Conservation (phyloP, 2,797 vertebrate species). For the Cottoperca gobio region DNA sequence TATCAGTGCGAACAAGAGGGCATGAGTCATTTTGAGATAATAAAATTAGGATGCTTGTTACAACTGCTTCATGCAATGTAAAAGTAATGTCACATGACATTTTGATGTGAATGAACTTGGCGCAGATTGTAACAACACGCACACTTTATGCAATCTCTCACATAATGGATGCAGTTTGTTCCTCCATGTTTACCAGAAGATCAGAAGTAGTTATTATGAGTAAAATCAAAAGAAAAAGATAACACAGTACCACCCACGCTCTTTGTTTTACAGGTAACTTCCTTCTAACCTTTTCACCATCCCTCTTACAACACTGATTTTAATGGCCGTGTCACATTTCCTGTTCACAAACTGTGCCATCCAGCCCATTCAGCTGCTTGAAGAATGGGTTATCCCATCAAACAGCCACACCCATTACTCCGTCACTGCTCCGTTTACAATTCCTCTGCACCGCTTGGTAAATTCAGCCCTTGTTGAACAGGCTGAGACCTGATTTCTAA, state of each 20-base stretch:
- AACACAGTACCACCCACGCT: background rate
- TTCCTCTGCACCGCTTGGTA: slow-evolving; percentile 6
- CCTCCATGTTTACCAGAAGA: background rate
- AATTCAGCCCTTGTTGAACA: slow-evolving; percentile 25
- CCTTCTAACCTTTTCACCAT: background rate
- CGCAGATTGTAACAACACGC: no score
- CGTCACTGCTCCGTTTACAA: slow-evolving; percentile 12
- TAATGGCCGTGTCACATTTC: slow-evolving; percentile 2
- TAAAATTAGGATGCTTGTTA: slow-evolving; percentile 5
- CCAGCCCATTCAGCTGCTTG: background rate
- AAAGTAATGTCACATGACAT: background rate
- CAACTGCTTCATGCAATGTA: background rate
- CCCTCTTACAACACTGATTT: background rate
- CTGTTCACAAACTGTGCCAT: background rate
- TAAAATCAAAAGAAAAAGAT: background rate
- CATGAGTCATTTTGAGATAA: slow-evolving; percentile 19
- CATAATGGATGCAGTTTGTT: background rate
- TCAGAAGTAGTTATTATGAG: background rate
- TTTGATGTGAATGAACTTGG: background rate
- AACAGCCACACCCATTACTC: slow-evolving; percentile 36
- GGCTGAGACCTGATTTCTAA: background rate
- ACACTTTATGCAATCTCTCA: background rate
- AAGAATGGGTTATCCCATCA: slow-evolving; percentile 12
- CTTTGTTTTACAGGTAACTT: background rate
- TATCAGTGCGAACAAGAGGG: slow-evolving; percentile 8